Evolutionary conservation across 2,113 vertebrate genomes (phyloP), one percentile per base, ranked within the genome.

Genomic region (Varanus salvator): DNA sequence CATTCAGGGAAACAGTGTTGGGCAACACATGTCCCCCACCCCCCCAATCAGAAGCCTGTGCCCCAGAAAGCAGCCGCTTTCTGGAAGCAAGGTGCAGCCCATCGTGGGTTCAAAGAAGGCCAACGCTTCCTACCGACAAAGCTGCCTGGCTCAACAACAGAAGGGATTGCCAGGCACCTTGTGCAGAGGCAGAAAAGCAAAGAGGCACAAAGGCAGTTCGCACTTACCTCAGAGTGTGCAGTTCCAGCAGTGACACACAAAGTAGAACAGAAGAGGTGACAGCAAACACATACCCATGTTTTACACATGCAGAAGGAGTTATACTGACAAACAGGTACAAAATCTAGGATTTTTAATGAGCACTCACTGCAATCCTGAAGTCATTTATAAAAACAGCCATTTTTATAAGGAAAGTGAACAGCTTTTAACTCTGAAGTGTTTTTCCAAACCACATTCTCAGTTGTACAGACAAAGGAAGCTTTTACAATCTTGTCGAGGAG

Each of bases 371-470:
- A 87, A 71, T 71, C 52, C 52, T 52, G 21, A 81, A 87, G 87
- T 76, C 80, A 25, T 3, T 78, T 23, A 0, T 6, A 6, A 52
- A 87, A 48, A 82, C 82, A 48, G 50, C 75, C 89, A 8, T 6
- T 29, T 3, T 82, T 80, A 77, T 69, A 74, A 72, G 14, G 64
- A 76, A 76, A 89, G 44, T 48, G 72, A 77, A 19, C 48, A 29
- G 44, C 23, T 60, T 52, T 69, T 21, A 34, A 25, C 12, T 34
- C 64, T 3, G 68, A 84, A 9, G 29, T 60, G 76, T 27, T 29
- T 50, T 82, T n/a, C 52, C 6, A 69, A 50, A 80, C 80, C 91
- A 93, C 94, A 87, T 94, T 86, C 87, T 92, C 92, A 74, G 93
- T 92, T 86, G 85, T 93, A 87, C 74, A 5, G 57, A 92, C 69